A percentile compares a stretch with the other conserved stretches of the same genome.
Conservation (phyloP, 1,140 invertebrate species). For the Lysiphlebus fabarum region DNA sequence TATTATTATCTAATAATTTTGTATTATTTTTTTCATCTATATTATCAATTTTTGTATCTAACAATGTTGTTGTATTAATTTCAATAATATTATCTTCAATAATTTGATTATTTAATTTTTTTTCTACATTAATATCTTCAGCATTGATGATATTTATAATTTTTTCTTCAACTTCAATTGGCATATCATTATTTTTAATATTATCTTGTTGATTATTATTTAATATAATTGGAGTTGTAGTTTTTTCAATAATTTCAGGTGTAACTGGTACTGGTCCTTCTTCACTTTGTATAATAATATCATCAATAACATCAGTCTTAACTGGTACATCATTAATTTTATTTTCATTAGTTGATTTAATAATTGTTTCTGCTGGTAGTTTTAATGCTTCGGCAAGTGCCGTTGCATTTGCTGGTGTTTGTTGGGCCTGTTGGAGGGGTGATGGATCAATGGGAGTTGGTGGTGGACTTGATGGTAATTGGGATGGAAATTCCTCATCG, state of each 20-base stretch:
- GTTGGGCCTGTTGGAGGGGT: slow-evolving; percentile 50
- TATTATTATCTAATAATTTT: too few species aligned
- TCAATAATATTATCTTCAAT: too few species aligned
- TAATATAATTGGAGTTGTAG: too few species aligned
- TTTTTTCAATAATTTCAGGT: slow-evolving; percentile 24
- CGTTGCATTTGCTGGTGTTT: slow-evolving; percentile 43
- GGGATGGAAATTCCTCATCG: slow-evolving; percentile 51
- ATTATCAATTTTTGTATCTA: too few species aligned
- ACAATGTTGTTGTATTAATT: too few species aligned
- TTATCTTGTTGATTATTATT: not conserved
- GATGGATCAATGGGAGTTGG: slow-evolving; percentile 53
- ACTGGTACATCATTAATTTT: not conserved
- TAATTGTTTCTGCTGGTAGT: slow-evolving; percentile 38
- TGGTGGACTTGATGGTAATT: slow-evolving; percentile 50
- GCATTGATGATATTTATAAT: too few species aligned
- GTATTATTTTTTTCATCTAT: too few species aligned
- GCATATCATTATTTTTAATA: too few species aligned
- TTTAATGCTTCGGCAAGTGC: slow-evolving; percentile 46
- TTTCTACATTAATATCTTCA: too few species aligned
- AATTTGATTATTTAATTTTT: too few species aligned
- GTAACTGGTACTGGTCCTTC: slow-evolving; percentile 36
- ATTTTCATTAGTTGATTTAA: slow-evolving; percentile 12
- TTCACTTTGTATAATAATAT: slow-evolving; percentile 26
- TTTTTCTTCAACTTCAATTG: too few species aligned
- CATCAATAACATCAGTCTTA: slow-evolving; percentile 8